Evolutionary conservation across 2,888 invertebrate genomes (phyloP), one percentile per base, ranked within the genome.

Genomic region (Electrophaes corylata): DNA sequence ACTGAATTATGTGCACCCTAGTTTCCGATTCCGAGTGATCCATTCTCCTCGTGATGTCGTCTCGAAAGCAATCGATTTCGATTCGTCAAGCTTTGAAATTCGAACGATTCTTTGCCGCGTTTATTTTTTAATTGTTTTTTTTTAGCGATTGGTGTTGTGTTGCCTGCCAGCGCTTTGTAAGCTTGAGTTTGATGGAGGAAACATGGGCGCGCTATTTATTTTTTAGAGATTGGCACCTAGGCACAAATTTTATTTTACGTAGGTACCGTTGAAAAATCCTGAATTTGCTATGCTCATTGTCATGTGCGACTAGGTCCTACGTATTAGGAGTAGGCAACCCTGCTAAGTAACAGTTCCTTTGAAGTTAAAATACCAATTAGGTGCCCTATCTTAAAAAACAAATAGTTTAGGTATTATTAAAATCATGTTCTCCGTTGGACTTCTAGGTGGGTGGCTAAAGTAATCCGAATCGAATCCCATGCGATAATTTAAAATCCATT

Each of bases 81-180:
- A 83, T 84, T 84, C 79, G 83, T 78, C 81, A 81, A 70, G 78
- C 78, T 76, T 78, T 73, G 79, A 80, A 84, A 78, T 78, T 71
- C 75, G 77, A 82, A 78, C 80, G 69, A 71, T 72, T 75, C 66
- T 74, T 71, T 60, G 68, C 64, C 69, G 71, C 67, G 70, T 70
- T 71, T 67, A 65, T 72, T 75, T 75, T 60, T 72, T 70, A 64
- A 59, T 49, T 61, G 56, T 56, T 48, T 55, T 56, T n/a, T 39
- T 63, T 39, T 63, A 20, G 57, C 61, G 65, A 62, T 60, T 41
- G 43, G 62, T 65, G 55, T 55, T 52, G 44, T 69, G 64, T 66
- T 61, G 45, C 66, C 59, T 65, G 70, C 56, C 62, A 62, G 61
- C 41, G 49, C 53, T 52, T 43, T 40, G 52, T 59, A 50, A 44